Conservation (phyloP, 2,888 invertebrate genomes). For the Standfussiana lucernea region DNA sequence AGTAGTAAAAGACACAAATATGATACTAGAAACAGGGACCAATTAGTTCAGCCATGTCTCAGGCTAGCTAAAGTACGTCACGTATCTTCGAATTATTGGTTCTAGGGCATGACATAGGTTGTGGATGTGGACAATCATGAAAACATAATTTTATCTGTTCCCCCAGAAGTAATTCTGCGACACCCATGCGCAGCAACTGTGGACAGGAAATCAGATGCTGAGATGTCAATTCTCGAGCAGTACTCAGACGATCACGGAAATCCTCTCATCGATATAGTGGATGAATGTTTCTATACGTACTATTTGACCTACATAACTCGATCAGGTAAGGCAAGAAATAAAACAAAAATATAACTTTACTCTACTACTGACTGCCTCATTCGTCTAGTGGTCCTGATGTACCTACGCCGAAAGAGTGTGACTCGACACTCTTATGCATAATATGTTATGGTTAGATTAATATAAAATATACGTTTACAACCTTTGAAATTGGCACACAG, state of each 20-base stretch:
- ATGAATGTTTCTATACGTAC: constrained; percentile 72
- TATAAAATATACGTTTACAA: neutral
- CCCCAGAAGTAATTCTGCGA: constrained; percentile 64
- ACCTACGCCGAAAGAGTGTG: neutral
- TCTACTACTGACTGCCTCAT: too few species aligned
- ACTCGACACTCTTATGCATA: neutral
- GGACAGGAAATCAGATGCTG: constrained; percentile 71
- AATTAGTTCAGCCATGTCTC: neutral
- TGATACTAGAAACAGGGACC: too few species aligned
- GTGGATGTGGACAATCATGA: neutral
- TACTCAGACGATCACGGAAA: constrained; percentile 67
- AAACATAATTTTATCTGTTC: constrained; percentile 5
- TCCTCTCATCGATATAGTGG: constrained; percentile 71
- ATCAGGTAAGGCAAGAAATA: constrained; percentile 63
- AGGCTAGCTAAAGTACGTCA: neutral
- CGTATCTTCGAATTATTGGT: too few species aligned
- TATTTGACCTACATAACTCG: constrained; percentile 75
- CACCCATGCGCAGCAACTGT: constrained; percentile 65
- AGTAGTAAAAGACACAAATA: neutral
- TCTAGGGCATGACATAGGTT: too few species aligned
- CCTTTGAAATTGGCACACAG: neutral
- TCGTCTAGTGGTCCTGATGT: too few species aligned
- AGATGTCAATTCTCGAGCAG: constrained; percentile 67
- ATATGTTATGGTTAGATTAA: neutral
- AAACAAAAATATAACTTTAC: neutral